A percentile compares a stretch with the other conserved stretches of the same genome.
Evolutionary conservation across 1,140 invertebrate species (phyloP).

Genomic region (Spodoptera litura): DNA sequence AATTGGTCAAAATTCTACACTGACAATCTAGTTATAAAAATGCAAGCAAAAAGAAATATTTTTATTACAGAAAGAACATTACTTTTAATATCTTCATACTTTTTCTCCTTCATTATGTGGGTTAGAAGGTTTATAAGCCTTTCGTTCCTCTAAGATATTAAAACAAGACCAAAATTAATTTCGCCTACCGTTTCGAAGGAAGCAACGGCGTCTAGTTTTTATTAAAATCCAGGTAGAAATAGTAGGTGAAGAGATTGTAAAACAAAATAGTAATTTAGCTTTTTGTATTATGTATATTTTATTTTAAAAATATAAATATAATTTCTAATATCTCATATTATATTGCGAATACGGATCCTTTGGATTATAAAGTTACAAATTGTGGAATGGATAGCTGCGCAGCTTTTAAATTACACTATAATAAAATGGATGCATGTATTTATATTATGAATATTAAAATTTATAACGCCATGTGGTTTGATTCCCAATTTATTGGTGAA

Average conservation of each 20-base stretch:
- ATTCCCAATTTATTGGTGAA: constrained; percentile 34
- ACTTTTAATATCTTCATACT: constrained; percentile 41
- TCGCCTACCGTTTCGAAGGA: constrained; percentile 51
- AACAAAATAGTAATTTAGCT: not conserved
- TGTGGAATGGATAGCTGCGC: not conserved
- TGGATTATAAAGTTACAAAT: not conserved
- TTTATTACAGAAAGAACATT: constrained; percentile 16
- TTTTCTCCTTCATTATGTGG: constrained; percentile 53
- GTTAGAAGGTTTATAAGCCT: constrained; percentile 54
- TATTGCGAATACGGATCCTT: too few species aligned
- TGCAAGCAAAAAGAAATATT: not conserved
- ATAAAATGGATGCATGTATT: not conserved
- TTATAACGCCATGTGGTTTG: constrained; percentile 20
- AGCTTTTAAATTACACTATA: not conserved
- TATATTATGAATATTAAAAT: constrained; percentile 25
- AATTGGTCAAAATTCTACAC: not conserved
- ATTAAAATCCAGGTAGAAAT: constrained; percentile 46
- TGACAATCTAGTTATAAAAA: too few species aligned
- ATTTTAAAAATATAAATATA: too few species aligned
- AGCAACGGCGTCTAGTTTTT: constrained; percentile 41
- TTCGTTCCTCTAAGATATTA: constrained; percentile 55
- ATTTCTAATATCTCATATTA: too few species aligned
- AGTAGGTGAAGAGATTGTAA: not conserved
- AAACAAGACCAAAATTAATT: constrained; percentile 59
- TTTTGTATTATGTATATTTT: too few species aligned